Evolutionary conservation across 2,113 vertebrate species (phyloP).

Genomic region (Silurus meridionalis): DNA sequence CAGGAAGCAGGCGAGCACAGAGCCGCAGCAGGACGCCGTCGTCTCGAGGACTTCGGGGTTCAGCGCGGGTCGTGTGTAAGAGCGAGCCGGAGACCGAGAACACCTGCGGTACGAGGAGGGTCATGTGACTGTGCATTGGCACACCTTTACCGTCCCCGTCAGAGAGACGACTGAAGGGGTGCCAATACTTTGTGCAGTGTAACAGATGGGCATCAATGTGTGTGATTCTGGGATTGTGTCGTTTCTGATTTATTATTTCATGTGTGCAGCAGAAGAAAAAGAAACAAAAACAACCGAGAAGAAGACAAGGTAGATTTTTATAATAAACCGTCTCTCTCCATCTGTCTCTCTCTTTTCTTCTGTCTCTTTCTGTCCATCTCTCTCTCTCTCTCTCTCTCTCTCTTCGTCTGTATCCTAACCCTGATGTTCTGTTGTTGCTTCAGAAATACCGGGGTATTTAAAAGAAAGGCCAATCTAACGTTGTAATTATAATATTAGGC

Average conservation of each 20-base stretch:
- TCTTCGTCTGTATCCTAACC: neutral
- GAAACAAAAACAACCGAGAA: conserved; percentile 47
- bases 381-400: neutral
- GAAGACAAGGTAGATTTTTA: conserved; percentile 42
- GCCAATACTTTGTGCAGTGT: neutral
- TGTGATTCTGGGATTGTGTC: too few relatives aligned
- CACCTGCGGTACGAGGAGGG: conserved; percentile 65
- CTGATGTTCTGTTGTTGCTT: neutral
- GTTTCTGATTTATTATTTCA: neutral
- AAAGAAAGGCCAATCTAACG: neutral
- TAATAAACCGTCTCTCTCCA: neutral
- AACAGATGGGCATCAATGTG: neutral
- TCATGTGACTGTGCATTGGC: neutral
- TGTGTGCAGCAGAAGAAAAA: conserved; percentile 38
- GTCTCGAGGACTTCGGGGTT: conserved; percentile 70
- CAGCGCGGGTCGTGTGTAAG: conserved; percentile 84
- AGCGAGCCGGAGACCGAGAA: conserved; percentile 83
- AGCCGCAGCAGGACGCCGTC: conserved; percentile 72
- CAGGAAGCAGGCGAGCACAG: conserved; percentile 64
- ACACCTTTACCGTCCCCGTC: neutral
- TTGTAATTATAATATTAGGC: neutral
- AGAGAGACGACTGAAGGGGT: neutral
- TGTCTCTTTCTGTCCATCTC: neutral
- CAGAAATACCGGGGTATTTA: neutral
- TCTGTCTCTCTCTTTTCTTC: neutral